Percentiles rank a stretch among this genome's conserved stretches.
Conservation (phyloP, 2,888 invertebrate species). For the Drosophila ustulata region DNA sequence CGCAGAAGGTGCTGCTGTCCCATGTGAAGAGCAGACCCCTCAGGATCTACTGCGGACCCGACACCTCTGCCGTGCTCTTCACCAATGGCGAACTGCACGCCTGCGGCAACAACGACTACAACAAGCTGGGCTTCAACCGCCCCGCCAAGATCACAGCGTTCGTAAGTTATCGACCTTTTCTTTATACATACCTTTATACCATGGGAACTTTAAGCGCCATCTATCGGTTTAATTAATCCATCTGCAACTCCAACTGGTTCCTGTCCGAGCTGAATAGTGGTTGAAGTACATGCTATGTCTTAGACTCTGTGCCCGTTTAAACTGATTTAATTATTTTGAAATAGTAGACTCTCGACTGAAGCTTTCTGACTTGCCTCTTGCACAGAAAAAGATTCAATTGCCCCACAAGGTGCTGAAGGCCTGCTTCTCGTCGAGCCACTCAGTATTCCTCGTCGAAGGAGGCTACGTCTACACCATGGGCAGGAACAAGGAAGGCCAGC, state of each 20-base stretch:
- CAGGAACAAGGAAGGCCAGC: constrained; percentile 88
- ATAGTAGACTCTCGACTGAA: no score
- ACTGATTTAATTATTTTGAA: no score
- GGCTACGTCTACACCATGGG: constrained; percentile 89
- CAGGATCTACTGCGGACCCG: constrained; percentile 87
- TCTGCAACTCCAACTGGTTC: no score
- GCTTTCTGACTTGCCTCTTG: neutral
- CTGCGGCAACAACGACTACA: constrained; percentile 88
- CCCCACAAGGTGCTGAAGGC: constrained; percentile 87
- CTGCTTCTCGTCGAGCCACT: constrained; percentile 87
- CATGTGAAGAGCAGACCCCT: constrained; percentile 86
- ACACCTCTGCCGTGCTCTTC: constrained; percentile 88
- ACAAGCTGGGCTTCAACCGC: constrained; percentile 88
- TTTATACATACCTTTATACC: no score
- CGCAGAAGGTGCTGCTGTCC: constrained; percentile 78
- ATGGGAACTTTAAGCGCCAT: no score
- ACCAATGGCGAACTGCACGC: constrained; percentile 87
- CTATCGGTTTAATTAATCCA: no score
- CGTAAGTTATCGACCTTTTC: constrained; percentile 56
- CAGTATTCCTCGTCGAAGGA: constrained; percentile 87
- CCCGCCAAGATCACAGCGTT: constrained; percentile 81
- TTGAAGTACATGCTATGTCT: no score
- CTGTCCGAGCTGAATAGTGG: no score
- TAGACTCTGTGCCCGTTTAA: no score
- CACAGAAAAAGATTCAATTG: constrained; percentile 86